Base-by-base conservation (phyloP, 2,797 vertebrate species). In the Vespertilio murinus region DNA sequence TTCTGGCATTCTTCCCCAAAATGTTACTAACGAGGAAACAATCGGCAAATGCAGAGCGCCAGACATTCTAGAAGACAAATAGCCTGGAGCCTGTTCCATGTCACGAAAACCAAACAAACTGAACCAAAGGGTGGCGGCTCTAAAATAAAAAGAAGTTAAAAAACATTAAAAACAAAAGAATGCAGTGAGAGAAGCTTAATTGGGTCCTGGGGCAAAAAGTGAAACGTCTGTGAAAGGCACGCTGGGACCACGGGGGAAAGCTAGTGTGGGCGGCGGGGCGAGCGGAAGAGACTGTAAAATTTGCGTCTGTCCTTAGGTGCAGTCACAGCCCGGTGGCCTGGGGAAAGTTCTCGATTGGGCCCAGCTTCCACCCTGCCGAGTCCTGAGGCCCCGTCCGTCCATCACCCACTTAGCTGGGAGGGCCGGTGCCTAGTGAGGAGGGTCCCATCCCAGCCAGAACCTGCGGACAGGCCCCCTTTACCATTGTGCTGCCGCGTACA, bases 271-370 rank as follows among this genome's bases (percentile, higher is more conserved):
- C 1, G 0, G 40, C 7, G 8, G 17, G 10, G 49, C 0, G 1
- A 14, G 42, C 0, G 0, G 40, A 11, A 0, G 1, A 22, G n/a
- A 23, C 2, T 1, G 3, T 13, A 1, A 0, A 4, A 5, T 9
- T 20, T 22, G 0, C 3, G 20, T 42, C 59, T 18, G 2, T 61
- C 25, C 84, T 69, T 13, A 1, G 40, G 33, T 0, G 2, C n/a
- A 8, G 3, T 3, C 1, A 1, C 0, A 5, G 64, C 17, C 0
- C 14, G 12, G 6, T 17, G 0, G 0, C 23, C 18, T 22, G 7
- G 35, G 49, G 7, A 13, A 18, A 3, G 40, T 59, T 38, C 0
- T 11, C 28, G 14, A 25, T 20, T 3, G 45, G 45, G 16, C 30
- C 4, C 16, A 13, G 59, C 3, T 12, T 23, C 30, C 47, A 12